Evolutionary conservation across 1,140 invertebrate genomes (phyloP).

Genomic region (Bombus huntii): DNA sequence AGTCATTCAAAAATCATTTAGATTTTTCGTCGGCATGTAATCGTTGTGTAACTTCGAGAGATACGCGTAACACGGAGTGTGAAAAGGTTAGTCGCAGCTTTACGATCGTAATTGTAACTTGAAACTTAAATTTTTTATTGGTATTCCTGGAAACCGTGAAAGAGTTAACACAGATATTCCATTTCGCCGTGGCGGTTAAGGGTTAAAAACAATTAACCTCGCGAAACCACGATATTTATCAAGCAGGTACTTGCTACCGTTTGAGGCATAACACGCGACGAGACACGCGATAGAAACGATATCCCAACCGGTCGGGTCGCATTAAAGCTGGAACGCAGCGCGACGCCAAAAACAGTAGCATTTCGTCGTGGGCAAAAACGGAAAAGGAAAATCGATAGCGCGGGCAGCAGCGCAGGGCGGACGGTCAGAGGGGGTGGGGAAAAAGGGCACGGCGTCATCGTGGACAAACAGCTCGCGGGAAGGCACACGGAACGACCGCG

Average conservation of each 20-base stretch:
- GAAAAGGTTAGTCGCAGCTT: too few relatives aligned
- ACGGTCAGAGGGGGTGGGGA: background rate
- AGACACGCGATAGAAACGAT: background rate
- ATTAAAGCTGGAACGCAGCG: conserved; percentile 28
- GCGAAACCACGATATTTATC: background rate
- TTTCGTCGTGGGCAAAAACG: conserved; percentile 41
- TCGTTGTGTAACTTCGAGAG: too few relatives aligned
- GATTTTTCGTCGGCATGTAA: too few relatives aligned
- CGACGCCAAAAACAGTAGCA: conserved; percentile 40
- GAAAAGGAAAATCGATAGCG: conserved; percentile 55
- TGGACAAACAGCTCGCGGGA: conserved; percentile 51
- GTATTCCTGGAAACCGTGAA: too few relatives aligned
- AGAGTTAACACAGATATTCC: background rate
- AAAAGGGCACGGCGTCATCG: conserved; percentile 51
- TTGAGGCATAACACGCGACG: background rate
- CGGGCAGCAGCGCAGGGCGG: conserved; percentile 1
- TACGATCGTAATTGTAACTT: too few relatives aligned
- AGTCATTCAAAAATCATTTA: too few relatives aligned
- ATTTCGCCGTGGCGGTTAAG: background rate
- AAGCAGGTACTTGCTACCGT: background rate
- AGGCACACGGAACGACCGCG: conserved; percentile 41
- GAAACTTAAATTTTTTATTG: too few relatives aligned
- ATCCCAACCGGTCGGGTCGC: background rate
- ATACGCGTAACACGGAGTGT: rapidly evolving
- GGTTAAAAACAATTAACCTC: background rate